Evolutionary conservation across 2,888 invertebrate genomes (phyloP), one percentile per base, ranked within the genome.

Genomic region (Acholoe squamosa): DNA sequence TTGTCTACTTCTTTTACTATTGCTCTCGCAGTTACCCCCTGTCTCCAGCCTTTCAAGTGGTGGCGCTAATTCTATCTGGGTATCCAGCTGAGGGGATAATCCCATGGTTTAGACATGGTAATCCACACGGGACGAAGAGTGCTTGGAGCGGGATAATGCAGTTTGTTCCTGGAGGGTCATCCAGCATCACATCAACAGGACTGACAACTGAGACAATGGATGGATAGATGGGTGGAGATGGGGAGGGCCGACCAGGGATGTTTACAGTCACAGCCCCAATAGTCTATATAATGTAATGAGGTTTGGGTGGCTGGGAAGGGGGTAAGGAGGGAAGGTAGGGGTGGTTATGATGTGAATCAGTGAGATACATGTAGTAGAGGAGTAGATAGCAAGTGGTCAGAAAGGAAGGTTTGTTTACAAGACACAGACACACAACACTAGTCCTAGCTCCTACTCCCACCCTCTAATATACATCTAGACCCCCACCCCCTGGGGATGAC

Each of bases 31-130:
- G 61, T 19, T n/a, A 19, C 61, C 19, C 61, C 22, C 61, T 61
- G 5, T 61, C 7, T 19, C n/a, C 61, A 61, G 43, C 43, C 61
- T 61, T n/a, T 61, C 61, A 7, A 61, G 34, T 16, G 80, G 34
- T 19, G 33, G 80, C 34, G 31, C 43, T 80, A 80, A 80, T 80
- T 80, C 80, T 43, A 43, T 52, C 86, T 33, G 28, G 56, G 86
- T 86, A 86, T 86, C 86, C 52, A 86, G 56, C 86, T 28, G 56
- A 86, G 86, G 86, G 56, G 86, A 86, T 86, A 86, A 86, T 86
- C 86, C 56, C 28, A n/a, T 14, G 86, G 25, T n/a, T 54, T 86
- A 86, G 54, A 86, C 86, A 54, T 28, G 86, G 28, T 86, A 86
- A 86, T 86, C 86, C 54, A 25, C 54, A 54, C 54, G 25, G 34